phyloP scores from a whole-genome alignment of 2,888 invertebrate genomes.

The Ectobius pallidus region DNA sequence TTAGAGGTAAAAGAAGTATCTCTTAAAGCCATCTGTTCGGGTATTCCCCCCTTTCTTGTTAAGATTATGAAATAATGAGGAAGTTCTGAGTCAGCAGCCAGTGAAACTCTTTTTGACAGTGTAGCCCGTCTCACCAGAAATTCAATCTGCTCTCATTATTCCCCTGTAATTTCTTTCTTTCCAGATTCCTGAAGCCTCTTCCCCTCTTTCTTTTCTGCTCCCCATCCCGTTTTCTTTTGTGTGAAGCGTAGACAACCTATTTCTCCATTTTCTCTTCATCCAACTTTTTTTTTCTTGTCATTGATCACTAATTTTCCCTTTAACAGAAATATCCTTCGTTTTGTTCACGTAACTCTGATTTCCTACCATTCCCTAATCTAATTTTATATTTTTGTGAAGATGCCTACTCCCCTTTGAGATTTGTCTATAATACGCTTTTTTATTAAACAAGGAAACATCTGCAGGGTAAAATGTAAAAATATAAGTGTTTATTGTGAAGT shows the following conservation, averaged over 20 bases:
- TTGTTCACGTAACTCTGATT: not conserved
- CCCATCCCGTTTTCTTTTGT: not conserved
- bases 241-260: not conserved
- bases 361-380: not conserved
- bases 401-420: not conserved
- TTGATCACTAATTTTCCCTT: slow-evolving; percentile 40
- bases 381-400: not conserved
- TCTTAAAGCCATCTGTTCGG: too few species aligned
- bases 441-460: not conserved
- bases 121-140: slow-evolving; percentile 26
- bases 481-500: not conserved
- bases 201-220: not conserved
- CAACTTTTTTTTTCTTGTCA: slow-evolving; percentile 31
- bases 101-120: slow-evolving; percentile 9
- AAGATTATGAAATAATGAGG: not conserved
- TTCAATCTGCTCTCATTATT: slow-evolving; percentile 38
- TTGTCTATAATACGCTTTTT: not conserved
- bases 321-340: slow-evolving; percentile 26
- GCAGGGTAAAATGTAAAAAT: not conserved
- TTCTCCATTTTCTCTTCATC: slow-evolving; percentile 6
- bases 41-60: too few species aligned
- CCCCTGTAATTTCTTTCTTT: slow-evolving; percentile 32
- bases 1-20: too few species aligned
- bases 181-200: slow-evolving; percentile 23
- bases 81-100: not conserved